Evolutionary conservation across 2,113 vertebrate species (phyloP), one percentile per base, ranked within the genome.

Genomic region (Bubo bubo): DNA sequence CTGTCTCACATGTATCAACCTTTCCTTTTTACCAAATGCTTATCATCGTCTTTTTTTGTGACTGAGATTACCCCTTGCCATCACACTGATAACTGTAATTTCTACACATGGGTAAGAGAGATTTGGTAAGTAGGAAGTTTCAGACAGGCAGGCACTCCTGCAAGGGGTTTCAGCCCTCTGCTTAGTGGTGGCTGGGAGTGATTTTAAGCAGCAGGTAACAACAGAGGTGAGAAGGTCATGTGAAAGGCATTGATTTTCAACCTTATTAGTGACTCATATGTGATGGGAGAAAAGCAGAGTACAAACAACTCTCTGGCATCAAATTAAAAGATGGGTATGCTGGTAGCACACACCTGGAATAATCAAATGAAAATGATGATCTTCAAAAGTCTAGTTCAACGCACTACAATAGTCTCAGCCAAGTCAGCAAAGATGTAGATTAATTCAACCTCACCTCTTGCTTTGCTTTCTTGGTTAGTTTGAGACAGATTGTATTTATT

Each of bases 341-440:
- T 81, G 59, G 37, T 47, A 96, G 41, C 26, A 71, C 27, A 55
- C 2, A 4, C 27, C 52, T 85, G 12, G 43, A 91, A 93, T 81
- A 95, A 68, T 75, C 28, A 89, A 79, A 84, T 75, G 62, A 94
- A 91, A 95, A 94, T 60, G 3, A 84, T 76, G 47, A n/a, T 89
- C 67, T 84, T 74, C 50, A 74, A n/a, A 89, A 80, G 12, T 66
- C 72, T 76, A 62, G 19, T 74, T 95, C 86, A 92, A 32, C 77
- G 72, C 47, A 58, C 49, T 49, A 32, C 55, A 37, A 37, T 81
- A 74, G 63, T 80, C 55, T 91, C 50, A 84, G 63, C 41, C 68
- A 94, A 86, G 32, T 95, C 86, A 94, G 86, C 72, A 89, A 93
- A 87, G 75, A 85, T 73, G 67, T 37, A 77, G 63, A 92, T 95